Conservation (phyloP, 2,888 invertebrate genomes). For the Cosmopolites sordidus region DNA sequence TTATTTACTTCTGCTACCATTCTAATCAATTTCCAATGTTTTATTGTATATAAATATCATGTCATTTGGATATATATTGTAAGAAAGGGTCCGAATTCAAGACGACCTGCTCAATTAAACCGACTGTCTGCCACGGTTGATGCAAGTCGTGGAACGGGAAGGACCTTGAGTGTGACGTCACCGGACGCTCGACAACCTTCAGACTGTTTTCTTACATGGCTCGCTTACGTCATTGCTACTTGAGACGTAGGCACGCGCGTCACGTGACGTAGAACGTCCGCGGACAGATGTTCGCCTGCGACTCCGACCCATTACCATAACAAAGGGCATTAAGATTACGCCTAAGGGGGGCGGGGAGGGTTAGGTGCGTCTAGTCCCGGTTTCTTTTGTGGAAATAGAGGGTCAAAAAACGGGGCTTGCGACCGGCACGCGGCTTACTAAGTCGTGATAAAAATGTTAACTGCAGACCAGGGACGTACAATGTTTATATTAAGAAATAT, state of each 20-base stretch:
- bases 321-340: conserved; percentile 49
- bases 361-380: too few relatives aligned
- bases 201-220: conserved; percentile 45
- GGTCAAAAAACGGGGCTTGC: conserved; percentile 49
- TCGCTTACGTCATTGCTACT: conserved; percentile 36
- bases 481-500: too few relatives aligned
- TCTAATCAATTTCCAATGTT: too few relatives aligned
- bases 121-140: background rate
- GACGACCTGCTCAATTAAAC: background rate
- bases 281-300: conserved; percentile 42
- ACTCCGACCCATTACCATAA: conserved; percentile 43
- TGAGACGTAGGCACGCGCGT: conserved; percentile 36
- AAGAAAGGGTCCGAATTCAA: background rate
- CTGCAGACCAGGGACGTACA: conserved; percentile 39
- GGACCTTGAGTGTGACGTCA: conserved; percentile 41
- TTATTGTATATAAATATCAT: too few relatives aligned
- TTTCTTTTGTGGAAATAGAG: conserved; percentile 46
- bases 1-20: too few relatives aligned
- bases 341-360: conserved; percentile 33
- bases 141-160: background rate
- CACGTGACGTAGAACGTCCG: conserved; percentile 33
- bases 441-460: conserved; percentile 42
- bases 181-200: conserved; percentile 46
- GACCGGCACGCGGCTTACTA: conserved; percentile 44
- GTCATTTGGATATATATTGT: too few relatives aligned